These are phyloP conservation scores for Loripinus fragilis DNA, from an alignment of 2,888 invertebrate species.

Conservation along the genomic window DNA sequence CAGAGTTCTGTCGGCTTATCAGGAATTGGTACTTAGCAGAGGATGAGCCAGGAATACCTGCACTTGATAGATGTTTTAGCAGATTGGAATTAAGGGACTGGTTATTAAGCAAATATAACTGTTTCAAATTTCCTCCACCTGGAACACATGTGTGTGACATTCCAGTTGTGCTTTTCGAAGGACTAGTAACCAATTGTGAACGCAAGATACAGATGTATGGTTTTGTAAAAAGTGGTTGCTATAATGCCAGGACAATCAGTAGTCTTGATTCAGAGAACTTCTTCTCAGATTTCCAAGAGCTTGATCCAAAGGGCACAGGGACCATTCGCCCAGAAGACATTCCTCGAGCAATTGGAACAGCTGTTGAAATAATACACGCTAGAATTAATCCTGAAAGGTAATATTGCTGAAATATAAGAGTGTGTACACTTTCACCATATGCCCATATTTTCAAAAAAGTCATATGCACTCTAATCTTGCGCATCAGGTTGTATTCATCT, in stretches of 20 bases:
- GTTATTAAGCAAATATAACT: constrained; percentile 34
- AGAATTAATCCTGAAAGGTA: not conserved
- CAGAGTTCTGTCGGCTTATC: constrained; percentile 32
- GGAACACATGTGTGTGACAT: constrained; percentile 38
- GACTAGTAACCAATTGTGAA: constrained; percentile 20
- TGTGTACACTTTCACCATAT: constrained; percentile 32
- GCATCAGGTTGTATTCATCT: too few relatives aligned
- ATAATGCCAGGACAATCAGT: not conserved
- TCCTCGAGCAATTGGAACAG: not conserved
- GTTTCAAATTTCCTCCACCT: constrained; percentile 36
- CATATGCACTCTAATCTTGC: too few relatives aligned
- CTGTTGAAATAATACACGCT: not conserved
- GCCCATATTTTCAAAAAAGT: too few relatives aligned
- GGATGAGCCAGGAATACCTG: constrained; percentile 40
- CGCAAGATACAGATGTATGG: not conserved
- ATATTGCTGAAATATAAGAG: too few relatives aligned
- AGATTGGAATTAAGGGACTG: constrained; percentile 36
- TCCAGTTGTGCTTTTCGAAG: constrained; percentile 44
- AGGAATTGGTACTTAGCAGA: constrained; percentile 34
- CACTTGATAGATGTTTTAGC: constrained; percentile 23
- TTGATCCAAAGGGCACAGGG: not conserved
- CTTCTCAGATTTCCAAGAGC: not conserved
- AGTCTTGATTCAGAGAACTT: not conserved
- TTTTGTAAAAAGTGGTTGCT: not conserved
- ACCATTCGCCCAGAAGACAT: not conserved